These are phyloP conservation scores for Thaleichthys pacificus DNA, from an alignment of 2,797 vertebrate genomes.

Conservation along the genomic window DNA sequence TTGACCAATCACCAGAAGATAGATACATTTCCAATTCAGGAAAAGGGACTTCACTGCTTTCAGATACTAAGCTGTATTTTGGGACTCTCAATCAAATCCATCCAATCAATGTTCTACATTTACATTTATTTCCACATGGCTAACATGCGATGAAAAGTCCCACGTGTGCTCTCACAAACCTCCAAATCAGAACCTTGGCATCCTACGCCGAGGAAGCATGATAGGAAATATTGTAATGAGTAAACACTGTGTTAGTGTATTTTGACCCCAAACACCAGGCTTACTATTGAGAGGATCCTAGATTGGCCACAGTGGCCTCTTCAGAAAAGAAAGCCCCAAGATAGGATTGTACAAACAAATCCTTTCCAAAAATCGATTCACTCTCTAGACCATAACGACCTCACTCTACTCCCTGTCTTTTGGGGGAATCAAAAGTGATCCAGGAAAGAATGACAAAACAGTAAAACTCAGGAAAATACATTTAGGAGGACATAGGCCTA, in stretches of 20 bases:
- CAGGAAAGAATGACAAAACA: slow-evolving; percentile 3
- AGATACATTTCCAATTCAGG: not conserved
- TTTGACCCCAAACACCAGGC: slow-evolving; percentile 12
- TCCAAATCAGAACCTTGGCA: too few relatives aligned
- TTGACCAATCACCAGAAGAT: slow-evolving; percentile 21
- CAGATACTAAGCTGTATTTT: not conserved
- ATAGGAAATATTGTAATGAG: too few relatives aligned
- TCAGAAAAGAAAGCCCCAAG: slow-evolving; percentile 20
- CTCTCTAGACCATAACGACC: slow-evolving; percentile 42
- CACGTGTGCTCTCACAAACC: too few relatives aligned
- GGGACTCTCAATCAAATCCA: not conserved
- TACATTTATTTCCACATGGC: too few relatives aligned
- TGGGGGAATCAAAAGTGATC: slow-evolving; percentile 33
- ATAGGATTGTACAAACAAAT: slow-evolving; percentile 29
- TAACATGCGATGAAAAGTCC: too few relatives aligned
- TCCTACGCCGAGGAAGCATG: too few relatives aligned
- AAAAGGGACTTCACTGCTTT: not conserved
- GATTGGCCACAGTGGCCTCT: slow-evolving; percentile 30
- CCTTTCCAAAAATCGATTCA: slow-evolving; percentile 42
- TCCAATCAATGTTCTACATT: not conserved
- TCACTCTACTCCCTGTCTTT: slow-evolving; percentile 24
- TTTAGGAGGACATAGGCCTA: too few relatives aligned
- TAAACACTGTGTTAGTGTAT: too few relatives aligned
- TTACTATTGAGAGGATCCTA: slow-evolving; percentile 21
- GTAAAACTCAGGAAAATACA: too few relatives aligned